Percentiles rank a stretch among this genome's conserved stretches.
These are phyloP conservation scores for Drosophila emarginata DNA, from an alignment of 2,888 invertebrate species.

Conservation along the genomic window DNA sequence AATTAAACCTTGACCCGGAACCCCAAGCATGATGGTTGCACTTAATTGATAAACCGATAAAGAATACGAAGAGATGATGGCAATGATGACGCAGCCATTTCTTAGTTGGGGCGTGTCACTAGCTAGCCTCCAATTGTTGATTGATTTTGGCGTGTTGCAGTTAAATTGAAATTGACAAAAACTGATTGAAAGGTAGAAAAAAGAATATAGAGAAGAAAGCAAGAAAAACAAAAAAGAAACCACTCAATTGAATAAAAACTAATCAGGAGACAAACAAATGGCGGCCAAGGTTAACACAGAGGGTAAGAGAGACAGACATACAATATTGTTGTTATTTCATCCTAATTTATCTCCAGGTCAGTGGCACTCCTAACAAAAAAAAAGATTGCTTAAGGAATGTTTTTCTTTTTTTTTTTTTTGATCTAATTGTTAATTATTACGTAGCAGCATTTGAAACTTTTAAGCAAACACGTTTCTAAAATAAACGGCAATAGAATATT, in stretches of 20 bases:
- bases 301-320: no score
- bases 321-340: no score
- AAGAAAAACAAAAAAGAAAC: background rate
- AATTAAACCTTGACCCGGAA: slow-evolving; percentile 78
- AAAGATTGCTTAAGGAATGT: no score
- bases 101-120: slow-evolving; percentile 23
- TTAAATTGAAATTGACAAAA: slow-evolving; percentile 54
- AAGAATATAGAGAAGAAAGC: slow-evolving; percentile 21
- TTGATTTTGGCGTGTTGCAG: slow-evolving; percentile 44
- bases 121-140: slow-evolving; percentile 20
- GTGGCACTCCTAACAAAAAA: no score
- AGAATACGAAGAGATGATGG: background rate
- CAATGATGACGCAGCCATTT: slow-evolving; percentile 54
- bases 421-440: no score
- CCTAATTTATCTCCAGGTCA: no score
- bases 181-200: slow-evolving; percentile 58
- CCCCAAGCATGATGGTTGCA: slow-evolving; percentile 26
- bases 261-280: slow-evolving; percentile 20
- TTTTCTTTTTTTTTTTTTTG: no score
- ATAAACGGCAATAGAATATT: background rate
- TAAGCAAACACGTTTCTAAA: background rate
- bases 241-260: slow-evolving; percentile 25
- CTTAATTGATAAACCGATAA: slow-evolving; percentile 62
- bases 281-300: slow-evolving; percentile 6
- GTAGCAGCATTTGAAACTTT: background rate